These are phyloP conservation scores for Neolamprologus brichardi DNA, from an alignment of 2,113 vertebrate species.

Conservation along the genomic window DNA sequence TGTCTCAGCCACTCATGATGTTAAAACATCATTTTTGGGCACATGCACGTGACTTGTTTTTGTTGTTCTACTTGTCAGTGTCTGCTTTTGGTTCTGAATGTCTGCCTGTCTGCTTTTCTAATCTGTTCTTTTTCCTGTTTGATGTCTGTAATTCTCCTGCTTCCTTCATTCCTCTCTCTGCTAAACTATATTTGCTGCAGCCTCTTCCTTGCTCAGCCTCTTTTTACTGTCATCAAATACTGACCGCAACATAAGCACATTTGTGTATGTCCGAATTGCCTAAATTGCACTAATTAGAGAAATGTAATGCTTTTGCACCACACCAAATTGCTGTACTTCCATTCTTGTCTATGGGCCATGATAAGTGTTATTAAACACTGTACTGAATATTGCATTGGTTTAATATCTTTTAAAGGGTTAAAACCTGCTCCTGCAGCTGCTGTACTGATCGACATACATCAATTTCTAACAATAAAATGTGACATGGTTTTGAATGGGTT, in stretches of 20 bases:
- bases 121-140: slow-evolving; percentile 4
- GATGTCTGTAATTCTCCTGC: background rate
- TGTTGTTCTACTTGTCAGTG: background rate
- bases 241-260: background rate
- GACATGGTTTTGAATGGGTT: background rate
- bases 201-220: background rate
- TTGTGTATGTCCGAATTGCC: background rate
- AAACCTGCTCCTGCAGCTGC: background rate
- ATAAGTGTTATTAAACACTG: background rate
- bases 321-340: background rate
- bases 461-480: background rate
- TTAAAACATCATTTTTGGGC: background rate
- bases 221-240: background rate
- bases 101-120: slow-evolving; percentile 13
- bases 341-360: background rate
- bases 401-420: background rate
- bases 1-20: slow-evolving; percentile 5
- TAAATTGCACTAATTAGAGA: background rate
- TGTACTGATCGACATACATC: background rate
- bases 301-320: background rate
- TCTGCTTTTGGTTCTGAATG: background rate
- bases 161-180: background rate
- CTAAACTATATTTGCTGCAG: background rate
- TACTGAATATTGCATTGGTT: background rate
- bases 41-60: background rate